These are phyloP conservation scores for Cephus nigrinus DNA, from an alignment of 2,888 invertebrate genomes.

Conservation along the genomic window DNA sequence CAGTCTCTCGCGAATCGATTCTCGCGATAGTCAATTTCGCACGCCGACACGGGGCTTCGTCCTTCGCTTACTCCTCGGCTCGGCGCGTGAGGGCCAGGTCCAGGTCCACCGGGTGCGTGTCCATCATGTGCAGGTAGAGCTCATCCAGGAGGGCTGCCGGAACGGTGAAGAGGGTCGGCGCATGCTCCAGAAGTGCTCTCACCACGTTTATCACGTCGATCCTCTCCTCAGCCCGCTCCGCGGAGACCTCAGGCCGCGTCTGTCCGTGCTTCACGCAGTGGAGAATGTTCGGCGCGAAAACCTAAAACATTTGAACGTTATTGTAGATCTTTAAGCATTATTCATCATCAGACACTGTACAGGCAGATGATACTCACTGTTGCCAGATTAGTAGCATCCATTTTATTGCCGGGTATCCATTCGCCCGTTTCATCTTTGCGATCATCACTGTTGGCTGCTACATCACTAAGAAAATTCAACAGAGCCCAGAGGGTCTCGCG, in stretches of 20 bases:
- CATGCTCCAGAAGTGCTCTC: constrained; percentile 79
- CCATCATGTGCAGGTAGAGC: constrained; percentile 86
- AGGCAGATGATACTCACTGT: constrained; percentile 67
- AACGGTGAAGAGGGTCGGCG: constrained; percentile 79
- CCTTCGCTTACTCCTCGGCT: constrained; percentile 64
- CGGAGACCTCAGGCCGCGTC: constrained; percentile 68
- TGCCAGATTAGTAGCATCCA: constrained; percentile 93
- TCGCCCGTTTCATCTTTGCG: constrained; percentile 71
- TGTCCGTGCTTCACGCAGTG: constrained; percentile 78
- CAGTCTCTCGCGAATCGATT: background rate
- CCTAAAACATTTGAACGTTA: constrained; percentile 46
- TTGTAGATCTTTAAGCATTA: background rate
- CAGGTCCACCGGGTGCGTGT: constrained; percentile 84
- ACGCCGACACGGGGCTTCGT: background rate
- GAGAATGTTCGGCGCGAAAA: constrained; percentile 94
- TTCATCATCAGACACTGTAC: background rate
- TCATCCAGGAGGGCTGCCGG: constrained; percentile 87
- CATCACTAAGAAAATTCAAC: constrained; percentile 82
- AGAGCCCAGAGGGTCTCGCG: constrained; percentile 89
- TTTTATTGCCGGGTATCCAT: constrained; percentile 84
- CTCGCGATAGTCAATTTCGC: background rate
- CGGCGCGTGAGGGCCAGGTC: constrained; percentile 69
- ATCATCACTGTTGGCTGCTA: constrained; percentile 80
- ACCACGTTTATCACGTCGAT: constrained; percentile 92
- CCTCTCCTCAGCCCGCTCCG: constrained; percentile 82